A percentile compares a stretch with the other conserved stretches of the same genome.
These are phyloP conservation scores for Drosophila subquinaria DNA, from an alignment of 2,888 invertebrate species.

Conservation along the genomic window DNA sequence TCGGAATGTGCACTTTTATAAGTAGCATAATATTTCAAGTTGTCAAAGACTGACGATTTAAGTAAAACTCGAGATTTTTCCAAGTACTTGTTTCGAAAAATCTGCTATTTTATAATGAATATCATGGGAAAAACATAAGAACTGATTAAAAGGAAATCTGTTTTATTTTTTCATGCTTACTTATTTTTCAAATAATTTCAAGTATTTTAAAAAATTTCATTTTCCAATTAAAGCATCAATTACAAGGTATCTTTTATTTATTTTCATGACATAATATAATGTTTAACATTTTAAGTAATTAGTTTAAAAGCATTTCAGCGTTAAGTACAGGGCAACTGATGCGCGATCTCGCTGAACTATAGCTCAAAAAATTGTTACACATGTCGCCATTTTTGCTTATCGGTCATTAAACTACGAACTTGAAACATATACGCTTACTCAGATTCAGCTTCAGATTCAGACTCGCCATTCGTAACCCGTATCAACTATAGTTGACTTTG, in stretches of 20 bases:
- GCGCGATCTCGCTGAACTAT: background rate
- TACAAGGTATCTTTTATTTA: too few species aligned
- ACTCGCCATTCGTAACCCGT: background rate
- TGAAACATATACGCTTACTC: conserved; percentile 58
- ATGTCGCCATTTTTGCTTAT: conserved; percentile 53
- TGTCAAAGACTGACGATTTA: background rate
- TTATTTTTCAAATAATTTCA: too few species aligned
- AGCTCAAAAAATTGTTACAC: background rate
- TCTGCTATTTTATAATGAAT: too few species aligned
- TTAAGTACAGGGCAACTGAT: background rate
- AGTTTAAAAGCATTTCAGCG: background rate
- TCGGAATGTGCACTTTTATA: background rate
- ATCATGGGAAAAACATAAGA: too few species aligned
- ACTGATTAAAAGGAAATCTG: too few species aligned
- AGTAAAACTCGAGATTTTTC: background rate
- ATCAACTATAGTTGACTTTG: conserved; percentile 7
- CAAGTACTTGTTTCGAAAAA: too few species aligned
- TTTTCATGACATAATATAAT: too few species aligned
- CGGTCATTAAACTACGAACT: conserved; percentile 80
- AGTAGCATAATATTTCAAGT: background rate
- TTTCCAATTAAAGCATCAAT: too few species aligned
- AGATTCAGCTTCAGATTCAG: conserved; percentile 2
- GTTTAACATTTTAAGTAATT: too few species aligned
- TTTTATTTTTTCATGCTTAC: too few species aligned
- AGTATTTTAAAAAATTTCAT: too few species aligned